phyloP scores from a whole-genome alignment of 2,113 vertebrate species.

The Ptyas mucosa region DNA sequence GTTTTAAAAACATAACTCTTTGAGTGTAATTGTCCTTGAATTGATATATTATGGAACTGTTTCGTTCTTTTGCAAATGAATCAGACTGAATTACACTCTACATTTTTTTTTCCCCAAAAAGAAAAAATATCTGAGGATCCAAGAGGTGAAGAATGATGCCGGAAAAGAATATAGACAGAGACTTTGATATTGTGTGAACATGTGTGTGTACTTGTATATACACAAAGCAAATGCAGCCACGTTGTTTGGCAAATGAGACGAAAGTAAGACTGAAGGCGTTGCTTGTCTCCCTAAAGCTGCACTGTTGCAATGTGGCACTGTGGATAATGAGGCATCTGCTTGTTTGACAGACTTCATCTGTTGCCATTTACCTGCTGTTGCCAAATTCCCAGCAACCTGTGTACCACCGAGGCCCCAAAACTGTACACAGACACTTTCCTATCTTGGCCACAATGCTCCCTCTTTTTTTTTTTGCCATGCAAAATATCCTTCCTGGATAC shows the following conservation, averaged over 20 bases:
- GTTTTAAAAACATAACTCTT: not conserved
- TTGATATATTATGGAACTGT: not conserved
- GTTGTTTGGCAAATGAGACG: not conserved
- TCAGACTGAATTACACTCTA: not conserved
- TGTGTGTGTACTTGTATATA: not conserved
- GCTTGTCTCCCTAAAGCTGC: slow-evolving; percentile 41
- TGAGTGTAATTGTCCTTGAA: slow-evolving; percentile 4
- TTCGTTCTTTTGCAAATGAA: not conserved
- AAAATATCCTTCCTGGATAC: not conserved
- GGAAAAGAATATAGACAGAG: not conserved
- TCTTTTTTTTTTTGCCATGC: not conserved
- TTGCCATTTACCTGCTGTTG: slow-evolving; percentile 28
- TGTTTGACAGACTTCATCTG: slow-evolving; percentile 43
- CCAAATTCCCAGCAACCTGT: slow-evolving; percentile 31
- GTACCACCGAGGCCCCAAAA: not conserved
- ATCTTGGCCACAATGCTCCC: not conserved
- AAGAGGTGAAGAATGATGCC: not conserved
- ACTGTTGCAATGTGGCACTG: slow-evolving; percentile 17
- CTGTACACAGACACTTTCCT: not conserved
- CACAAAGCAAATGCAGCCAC: not conserved
- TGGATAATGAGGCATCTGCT: slow-evolving; percentile 54
- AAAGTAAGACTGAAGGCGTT: not conserved
- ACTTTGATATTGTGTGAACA: not conserved
- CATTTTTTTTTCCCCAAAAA: not conserved
- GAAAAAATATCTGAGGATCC: too few relatives aligned